These are phyloP conservation scores for Morpho achilles DNA, from an alignment of 2,888 invertebrate species.

Conservation along the genomic window DNA sequence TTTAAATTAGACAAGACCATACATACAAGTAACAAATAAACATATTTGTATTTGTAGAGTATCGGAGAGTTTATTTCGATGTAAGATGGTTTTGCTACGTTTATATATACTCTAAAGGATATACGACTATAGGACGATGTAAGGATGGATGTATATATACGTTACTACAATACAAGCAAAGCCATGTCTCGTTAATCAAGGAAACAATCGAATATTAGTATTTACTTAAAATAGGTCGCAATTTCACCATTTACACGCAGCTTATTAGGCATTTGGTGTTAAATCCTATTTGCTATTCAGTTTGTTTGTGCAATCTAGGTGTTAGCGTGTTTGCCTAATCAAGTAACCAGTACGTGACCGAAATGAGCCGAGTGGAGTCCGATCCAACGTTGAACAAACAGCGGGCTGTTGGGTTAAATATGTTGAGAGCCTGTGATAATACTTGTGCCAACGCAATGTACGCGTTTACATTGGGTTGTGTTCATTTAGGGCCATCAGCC, in stretches of 20 bases:
- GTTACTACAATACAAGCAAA: neutral
- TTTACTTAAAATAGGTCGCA: slow-evolving; percentile 14
- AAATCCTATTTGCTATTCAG: slow-evolving; percentile 19
- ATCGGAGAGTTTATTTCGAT: too few species aligned
- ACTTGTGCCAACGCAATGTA: slow-evolving; percentile 10
- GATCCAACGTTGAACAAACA: slow-evolving; percentile 13
- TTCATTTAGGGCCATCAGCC: neutral
- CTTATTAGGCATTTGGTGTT: slow-evolving; percentile 15
- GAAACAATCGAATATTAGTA: slow-evolving; percentile 23
- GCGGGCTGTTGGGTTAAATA: slow-evolving; percentile 13
- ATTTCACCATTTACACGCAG: slow-evolving; percentile 11
- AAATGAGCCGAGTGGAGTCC: slow-evolving; percentile 23
- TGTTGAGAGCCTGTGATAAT: slow-evolving; percentile 11
- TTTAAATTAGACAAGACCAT: too few species aligned
- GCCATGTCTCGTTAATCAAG: slow-evolving; percentile 22
- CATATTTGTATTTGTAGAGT: too few species aligned
- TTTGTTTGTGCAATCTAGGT: slow-evolving; percentile 23
- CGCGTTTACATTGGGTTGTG: slow-evolving; percentile 10
- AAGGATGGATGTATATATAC: too few species aligned
- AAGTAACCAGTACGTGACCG: slow-evolving; percentile 32
- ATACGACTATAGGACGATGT: too few species aligned
- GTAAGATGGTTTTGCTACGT: too few species aligned
- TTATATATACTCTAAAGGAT: too few species aligned
- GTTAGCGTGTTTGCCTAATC: slow-evolving; percentile 30
- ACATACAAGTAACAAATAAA: too few species aligned